A percentile compares a stretch with the other conserved stretches of the same genome.
These are phyloP conservation scores for Melanostigma gelatinosum DNA, from an alignment of 2,113 vertebrate species.

Conservation along the genomic window DNA sequence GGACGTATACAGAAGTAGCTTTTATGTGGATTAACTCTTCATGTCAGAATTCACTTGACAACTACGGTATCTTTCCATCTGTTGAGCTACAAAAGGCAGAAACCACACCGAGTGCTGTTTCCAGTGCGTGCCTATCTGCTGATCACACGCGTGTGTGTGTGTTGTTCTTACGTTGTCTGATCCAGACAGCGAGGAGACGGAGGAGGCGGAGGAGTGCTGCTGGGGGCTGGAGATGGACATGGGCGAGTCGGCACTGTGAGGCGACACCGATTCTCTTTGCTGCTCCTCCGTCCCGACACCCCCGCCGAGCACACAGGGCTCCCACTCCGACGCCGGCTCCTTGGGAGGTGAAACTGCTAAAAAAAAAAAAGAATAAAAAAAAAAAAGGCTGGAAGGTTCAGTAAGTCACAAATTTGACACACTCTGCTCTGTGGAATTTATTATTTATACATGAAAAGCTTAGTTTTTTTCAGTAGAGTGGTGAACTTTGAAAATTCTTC, in stretches of 20 bases:
- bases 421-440: not conserved
- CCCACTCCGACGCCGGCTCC: constrained; percentile 34
- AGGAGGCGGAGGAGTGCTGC: constrained; percentile 91
- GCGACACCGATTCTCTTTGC: constrained; percentile 85
- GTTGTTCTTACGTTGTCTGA: constrained; percentile 91
- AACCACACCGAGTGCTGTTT: not conserved
- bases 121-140: not conserved
- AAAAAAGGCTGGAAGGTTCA: not conserved
- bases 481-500: not conserved
- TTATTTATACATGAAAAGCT: not conserved
- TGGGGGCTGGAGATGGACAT: constrained; percentile 90
- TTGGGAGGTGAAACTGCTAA: constrained; percentile 51
- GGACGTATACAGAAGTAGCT: not conserved
- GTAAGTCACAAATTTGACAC: not conserved
- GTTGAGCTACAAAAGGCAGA: not conserved
- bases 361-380: not conserved
- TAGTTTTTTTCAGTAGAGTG: not conserved
- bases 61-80: not conserved
- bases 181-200: constrained; percentile 92
- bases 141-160: not conserved
- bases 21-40: not conserved
- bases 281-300: constrained; percentile 78
- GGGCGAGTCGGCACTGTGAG: constrained; percentile 87
- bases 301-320: constrained; percentile 39
- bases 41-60: not conserved